Evolutionary conservation across 2,888 invertebrate genomes (phyloP), one percentile per base, ranked within the genome.

Genomic region (Heliconius aoede): DNA sequence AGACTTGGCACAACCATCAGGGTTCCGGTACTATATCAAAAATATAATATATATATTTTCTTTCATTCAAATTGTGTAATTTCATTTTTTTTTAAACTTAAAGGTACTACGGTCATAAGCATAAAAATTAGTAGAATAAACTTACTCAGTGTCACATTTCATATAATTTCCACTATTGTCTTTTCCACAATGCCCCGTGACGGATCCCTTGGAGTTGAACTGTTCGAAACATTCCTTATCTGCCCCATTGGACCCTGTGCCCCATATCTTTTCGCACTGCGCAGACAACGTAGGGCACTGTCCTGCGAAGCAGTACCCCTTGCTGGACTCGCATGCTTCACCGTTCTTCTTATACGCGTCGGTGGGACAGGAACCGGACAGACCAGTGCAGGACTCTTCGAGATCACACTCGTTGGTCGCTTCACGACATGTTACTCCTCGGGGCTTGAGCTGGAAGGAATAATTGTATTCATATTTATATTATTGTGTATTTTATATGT

Each of bases 231-330:
- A 99, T 85, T 97, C 96, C 80, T 95, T 95, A 87, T 98, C 98
- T 4, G 97, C 98, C 0, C 97, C 96, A 67, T 95, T 93, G 0
- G 98, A 97, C 18, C 97, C 97, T 83, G 96, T 96, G 32, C 99
- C 99, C 99, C 99, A 99, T 83, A 99, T 97, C 81, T 96, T 95
- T 88, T 97, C 97, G 89, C 99, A 99, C 90, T 99, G 99, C 62
- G 97, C 91, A 80, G 97, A 95, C 77, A 98, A 93, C 28, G 98
- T 98, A 36, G 99, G 98, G 87, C 99, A 99, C 79, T 97, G 95
- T 3, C 99, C 99, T 84, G 97, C 96, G 94, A 98, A 98, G 93
- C 99, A 99, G 91, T 97, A 97, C 21, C 98, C 98, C 76, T 95
- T 95, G 81, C 95, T 92, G 8, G 91, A 95, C 72, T 96, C 96